These are phyloP conservation scores for Apomyelois bistriatella DNA, from an alignment of 2,888 invertebrate species.

Conservation along the genomic window DNA sequence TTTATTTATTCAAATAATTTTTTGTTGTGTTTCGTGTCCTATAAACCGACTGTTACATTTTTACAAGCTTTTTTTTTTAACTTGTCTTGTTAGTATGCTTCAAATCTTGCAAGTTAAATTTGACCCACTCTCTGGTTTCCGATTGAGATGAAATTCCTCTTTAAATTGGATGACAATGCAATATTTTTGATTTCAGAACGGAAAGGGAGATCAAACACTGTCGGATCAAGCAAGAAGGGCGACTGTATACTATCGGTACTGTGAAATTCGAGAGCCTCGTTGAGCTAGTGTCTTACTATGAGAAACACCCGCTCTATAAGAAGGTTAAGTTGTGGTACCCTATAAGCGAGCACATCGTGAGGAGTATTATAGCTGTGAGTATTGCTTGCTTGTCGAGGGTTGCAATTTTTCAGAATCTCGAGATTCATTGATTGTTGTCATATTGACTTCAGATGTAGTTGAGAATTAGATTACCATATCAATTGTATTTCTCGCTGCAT, in stretches of 20 bases:
- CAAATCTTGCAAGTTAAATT: no score
- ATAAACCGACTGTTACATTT: no score
- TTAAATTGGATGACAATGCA: no score
- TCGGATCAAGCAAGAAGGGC: slow-evolving; percentile 94
- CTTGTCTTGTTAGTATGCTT: no score
- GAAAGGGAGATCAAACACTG: slow-evolving; percentile 98
- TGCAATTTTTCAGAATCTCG: no score
- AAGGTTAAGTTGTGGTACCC: slow-evolving; percentile 93
- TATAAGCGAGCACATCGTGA: slow-evolving; percentile 87
- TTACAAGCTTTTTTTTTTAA: no score
- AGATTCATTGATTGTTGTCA: no score
- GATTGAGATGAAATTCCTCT: no score
- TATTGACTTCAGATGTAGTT: no score
- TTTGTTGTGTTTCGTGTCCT: not conserved
- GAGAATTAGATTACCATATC: no score
- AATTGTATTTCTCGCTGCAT: no score
- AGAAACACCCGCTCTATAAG: slow-evolving; percentile 93
- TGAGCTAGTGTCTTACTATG: slow-evolving; percentile 95
- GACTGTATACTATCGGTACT: slow-evolving; percentile 93
- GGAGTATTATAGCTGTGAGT: slow-evolving; percentile 82
- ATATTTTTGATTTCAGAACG: slow-evolving; percentile 81
- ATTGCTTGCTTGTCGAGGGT: not conserved
- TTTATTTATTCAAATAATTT: not conserved
- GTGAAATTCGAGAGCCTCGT: slow-evolving; percentile 98
- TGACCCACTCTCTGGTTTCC: no score